Percentiles rank a stretch among this genome's conserved stretches.
phyloP scores from a whole-genome alignment of 23 tunicate species.

The Oikopleura vanhoeffeni region DNA sequence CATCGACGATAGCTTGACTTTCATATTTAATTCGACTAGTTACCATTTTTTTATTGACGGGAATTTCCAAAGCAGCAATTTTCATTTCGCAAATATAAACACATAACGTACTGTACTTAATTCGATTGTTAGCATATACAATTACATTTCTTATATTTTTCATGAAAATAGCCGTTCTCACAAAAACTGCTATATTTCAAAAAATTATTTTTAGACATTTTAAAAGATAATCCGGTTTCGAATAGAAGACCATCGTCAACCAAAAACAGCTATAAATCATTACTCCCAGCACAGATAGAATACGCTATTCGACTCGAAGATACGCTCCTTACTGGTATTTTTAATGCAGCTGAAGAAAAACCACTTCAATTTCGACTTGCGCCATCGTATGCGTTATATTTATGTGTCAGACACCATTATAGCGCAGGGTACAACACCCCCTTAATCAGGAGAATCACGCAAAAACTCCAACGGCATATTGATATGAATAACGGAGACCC shows the following conservation, averaged over 20 bases:
- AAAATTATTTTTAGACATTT: too few species aligned
- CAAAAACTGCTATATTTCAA: too few species aligned
- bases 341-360: neutral
- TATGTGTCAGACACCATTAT: neutral
- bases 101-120: too few species aligned
- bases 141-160: too few species aligned
- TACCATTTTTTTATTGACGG: too few species aligned
- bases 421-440: neutral
- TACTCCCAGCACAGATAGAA: neutral
- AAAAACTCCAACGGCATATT: neutral
- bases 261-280: neutral
- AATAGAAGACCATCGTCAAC: neutral
- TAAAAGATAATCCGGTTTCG: too few species aligned
- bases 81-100: too few species aligned
- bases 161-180: too few species aligned
- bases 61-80: too few species aligned
- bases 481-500: neutral
- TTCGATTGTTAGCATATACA: too few species aligned
- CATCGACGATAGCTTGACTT: too few species aligned
- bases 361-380: conserved; percentile 55
- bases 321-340: conserved; percentile 21
- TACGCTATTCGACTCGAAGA: conserved; percentile 22
- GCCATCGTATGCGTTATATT: conserved; percentile 48
- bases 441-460: neutral
- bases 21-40: too few species aligned